phyloP scores from a whole-genome alignment of 2,113 vertebrate genomes.

The Apodemus sylvaticus region DNA sequence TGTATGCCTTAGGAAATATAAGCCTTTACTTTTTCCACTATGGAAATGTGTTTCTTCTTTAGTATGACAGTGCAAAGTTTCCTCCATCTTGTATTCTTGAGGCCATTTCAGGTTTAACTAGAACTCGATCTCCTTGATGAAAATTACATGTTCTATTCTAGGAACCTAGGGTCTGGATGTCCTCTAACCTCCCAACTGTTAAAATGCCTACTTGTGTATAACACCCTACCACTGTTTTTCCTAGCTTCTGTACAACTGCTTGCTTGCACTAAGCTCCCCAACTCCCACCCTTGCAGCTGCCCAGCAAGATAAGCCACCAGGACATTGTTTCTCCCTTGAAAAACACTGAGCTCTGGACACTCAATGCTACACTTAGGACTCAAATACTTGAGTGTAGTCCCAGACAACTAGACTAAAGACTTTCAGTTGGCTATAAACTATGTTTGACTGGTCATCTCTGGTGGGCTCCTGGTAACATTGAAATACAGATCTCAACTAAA shows the following conservation, averaged over 20 bases:
- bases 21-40: background rate
- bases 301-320: background rate
- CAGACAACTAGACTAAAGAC: background rate
- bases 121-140: background rate
- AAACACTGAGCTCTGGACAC: background rate
- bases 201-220: background rate
- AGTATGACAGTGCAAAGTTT: background rate
- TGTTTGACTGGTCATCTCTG: background rate
- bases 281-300: background rate
- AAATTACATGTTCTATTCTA: background rate
- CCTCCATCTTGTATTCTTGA: background rate
- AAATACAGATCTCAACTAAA: background rate
- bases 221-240: background rate
- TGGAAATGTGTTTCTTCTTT: background rate
- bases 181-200: background rate
- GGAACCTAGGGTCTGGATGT: background rate
- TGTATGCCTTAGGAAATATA: background rate
- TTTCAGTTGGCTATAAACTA: background rate
- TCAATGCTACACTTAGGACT: background rate
- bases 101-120: background rate
- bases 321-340: background rate
- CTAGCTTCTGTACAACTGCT: background rate
- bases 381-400: background rate
- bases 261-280: background rate
- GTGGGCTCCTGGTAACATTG: background rate